Evolutionary conservation across 2,113 vertebrate species (phyloP).

Genomic region (Oceanodroma tethys): DNA sequence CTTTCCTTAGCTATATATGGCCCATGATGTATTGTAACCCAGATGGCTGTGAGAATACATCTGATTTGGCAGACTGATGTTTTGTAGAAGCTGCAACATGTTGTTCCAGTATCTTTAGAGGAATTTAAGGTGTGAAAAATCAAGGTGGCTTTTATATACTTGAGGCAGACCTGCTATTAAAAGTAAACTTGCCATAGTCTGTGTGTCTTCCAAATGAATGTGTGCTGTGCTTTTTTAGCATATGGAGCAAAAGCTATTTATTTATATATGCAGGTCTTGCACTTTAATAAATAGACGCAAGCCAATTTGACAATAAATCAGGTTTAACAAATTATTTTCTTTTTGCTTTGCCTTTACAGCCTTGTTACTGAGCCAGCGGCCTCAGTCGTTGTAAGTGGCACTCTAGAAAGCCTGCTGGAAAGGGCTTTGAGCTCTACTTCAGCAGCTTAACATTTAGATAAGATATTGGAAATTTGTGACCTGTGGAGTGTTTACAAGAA

Average conservation of each 20-base stretch:
- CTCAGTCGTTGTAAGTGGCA: background rate
- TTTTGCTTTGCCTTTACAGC: background rate
- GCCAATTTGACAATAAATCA: background rate
- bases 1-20: background rate
- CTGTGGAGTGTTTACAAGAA: background rate
- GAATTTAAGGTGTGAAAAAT: background rate
- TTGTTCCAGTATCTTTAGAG: background rate
- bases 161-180: background rate
- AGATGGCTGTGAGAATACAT: background rate
- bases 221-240: background rate
- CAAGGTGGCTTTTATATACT: background rate
- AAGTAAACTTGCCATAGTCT: background rate
- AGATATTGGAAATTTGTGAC: background rate
- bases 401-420: background rate
- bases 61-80: background rate
- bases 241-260: background rate
- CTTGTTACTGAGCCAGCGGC: background rate
- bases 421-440: slow-evolving; percentile 28
- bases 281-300: background rate
- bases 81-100: background rate
- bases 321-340: background rate
- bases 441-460: slow-evolving; percentile 40
- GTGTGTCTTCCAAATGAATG: background rate
- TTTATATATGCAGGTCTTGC: background rate
- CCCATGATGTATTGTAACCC: background rate